A percentile compares a stretch with the other conserved stretches of the same genome.
Evolutionary conservation across 37 sponge, comb jelly and placozoan species (phyloP).

Genomic region (Aphrocallistes beatrix): DNA sequence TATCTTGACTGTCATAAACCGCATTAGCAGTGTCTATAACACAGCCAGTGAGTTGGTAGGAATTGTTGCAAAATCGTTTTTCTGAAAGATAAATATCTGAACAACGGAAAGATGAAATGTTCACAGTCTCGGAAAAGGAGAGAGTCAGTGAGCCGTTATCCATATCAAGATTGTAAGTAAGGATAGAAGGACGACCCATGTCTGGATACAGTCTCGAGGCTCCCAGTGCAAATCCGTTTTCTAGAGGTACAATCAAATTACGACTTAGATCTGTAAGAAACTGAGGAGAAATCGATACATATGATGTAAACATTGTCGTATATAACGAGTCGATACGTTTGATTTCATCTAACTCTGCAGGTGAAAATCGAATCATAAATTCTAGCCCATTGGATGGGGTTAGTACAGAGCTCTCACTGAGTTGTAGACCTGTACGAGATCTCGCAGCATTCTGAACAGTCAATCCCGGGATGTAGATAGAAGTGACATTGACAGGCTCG

Average conservation of each 20-base stretch:
- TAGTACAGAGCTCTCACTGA: conserved; percentile 35
- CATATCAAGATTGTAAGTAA: conserved; percentile 44
- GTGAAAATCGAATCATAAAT: conserved; percentile 39
- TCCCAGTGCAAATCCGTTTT: conserved; percentile 47
- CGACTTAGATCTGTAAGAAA: conserved; percentile 60
- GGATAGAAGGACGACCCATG: conserved; percentile 31
- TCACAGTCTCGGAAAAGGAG: conserved; percentile 63
- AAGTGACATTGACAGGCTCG: conserved; percentile 56
- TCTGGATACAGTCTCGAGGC: conserved; percentile 41
- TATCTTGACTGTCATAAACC: conserved; percentile 41
- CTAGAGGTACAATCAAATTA: conserved; percentile 40
- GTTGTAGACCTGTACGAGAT: conserved; percentile 57
- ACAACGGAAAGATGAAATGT: conserved; percentile 58
- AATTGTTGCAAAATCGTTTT: conserved; percentile 26
- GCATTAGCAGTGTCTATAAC: conserved; percentile 43
- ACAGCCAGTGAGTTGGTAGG: conserved; percentile 54
- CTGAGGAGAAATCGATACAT: conserved; percentile 35
- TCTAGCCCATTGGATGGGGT: conserved; percentile 38
- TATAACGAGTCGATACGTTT: conserved; percentile 62
- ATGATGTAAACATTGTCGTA: conserved; percentile 35
- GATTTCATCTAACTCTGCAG: conserved; percentile 62
- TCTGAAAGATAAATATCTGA: conserved; percentile 42
- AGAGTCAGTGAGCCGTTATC: conserved; percentile 43
- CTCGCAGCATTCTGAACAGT: conserved; percentile 53
- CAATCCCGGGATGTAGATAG: conserved; percentile 35